A percentile compares a stretch with the other conserved stretches of the same genome.
phyloP scores from a whole-genome alignment of 1,140 invertebrate species.

The Aphaenogaster ashmeadi region DNA sequence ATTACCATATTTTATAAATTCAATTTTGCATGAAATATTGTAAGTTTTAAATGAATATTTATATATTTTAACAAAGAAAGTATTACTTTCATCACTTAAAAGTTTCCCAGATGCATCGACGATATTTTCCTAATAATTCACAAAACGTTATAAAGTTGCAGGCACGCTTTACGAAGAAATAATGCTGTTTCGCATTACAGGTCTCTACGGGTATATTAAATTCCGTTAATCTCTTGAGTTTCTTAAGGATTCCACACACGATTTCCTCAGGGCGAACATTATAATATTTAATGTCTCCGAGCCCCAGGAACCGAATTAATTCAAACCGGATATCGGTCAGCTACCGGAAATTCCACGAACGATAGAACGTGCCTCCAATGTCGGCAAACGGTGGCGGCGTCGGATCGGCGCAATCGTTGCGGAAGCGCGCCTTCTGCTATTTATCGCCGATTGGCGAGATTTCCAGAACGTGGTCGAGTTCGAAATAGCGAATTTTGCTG shows the following conservation, averaged over 20 bases:
- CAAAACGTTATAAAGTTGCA: not conserved
- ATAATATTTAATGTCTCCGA: constrained; percentile 69
- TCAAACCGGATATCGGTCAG: constrained; percentile 72
- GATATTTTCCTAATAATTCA: constrained; percentile 12
- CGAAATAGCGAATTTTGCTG: constrained; percentile 52
- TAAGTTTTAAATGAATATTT: constrained; percentile 12
- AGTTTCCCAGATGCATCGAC: not conserved
- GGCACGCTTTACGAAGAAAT: not conserved
- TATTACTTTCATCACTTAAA: not conserved
- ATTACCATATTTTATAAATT: constrained; percentile 19
- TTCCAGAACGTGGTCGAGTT: constrained; percentile 48
- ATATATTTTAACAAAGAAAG: not conserved
- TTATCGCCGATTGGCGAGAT: constrained; percentile 45
- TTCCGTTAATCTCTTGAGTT: constrained; percentile 57
- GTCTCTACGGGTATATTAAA: constrained; percentile 54
- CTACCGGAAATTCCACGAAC: constrained; percentile 66
- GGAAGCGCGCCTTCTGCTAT: constrained; percentile 55
- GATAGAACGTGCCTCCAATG: constrained; percentile 60
- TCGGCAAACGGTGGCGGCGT: not conserved
- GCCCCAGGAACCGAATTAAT: constrained; percentile 72
- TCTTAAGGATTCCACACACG: constrained; percentile 71
- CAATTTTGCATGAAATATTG: constrained; percentile 6
- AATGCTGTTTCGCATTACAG: not conserved
- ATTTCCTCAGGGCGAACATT: constrained; percentile 42
- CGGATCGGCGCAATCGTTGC: constrained; percentile 42